Base-by-base conservation (phyloP, 2,888 invertebrate species). In the Cryptophagus acutangulus region DNA sequence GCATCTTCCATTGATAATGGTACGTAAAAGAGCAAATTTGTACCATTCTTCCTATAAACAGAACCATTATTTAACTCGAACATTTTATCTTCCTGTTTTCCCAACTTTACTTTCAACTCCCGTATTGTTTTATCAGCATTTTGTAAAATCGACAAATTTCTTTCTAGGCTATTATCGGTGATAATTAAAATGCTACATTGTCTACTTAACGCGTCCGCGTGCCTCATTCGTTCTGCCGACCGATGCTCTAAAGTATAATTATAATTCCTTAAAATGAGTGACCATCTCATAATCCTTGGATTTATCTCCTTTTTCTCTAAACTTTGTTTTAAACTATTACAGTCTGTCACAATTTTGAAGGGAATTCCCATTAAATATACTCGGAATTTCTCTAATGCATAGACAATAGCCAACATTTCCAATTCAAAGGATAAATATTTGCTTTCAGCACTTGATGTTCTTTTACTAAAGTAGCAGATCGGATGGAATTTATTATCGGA, bases 391-490 rank as follows among this genome's bases (percentile, higher is more conserved):
- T 50, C 36, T 5, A 60, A 17, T 0, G 62, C 45, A 44, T 56
- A 48, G 13, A 59, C 43, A 5, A 59, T 53, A 2, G 56, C 52
- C 12, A 58, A 40, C 1, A 49, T 52, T 38, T 62, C 60, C 2
- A 61, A 33, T 28, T 62, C 59, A 45, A 51, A 60, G 36, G 58
- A 56, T 13, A 57, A 55, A 39, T 53, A 58, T 36, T 51, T 49
- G 4, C 51, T 34, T 49, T 59, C 60, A 1, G 38, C 17, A 1
- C 37, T 41, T 3, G 55, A 51, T 2, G 54, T 57, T 24, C 56
- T 38, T 29, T 53, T 54, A 3, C 57, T 62, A 39, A 54, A 60
- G 42, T 54, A 63, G 33, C 51, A 54, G 9, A 63, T 40, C 1
- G 58, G 57, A 35, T 57, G 55, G 13, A 58, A 51, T 36, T 51